phyloP scores from a whole-genome alignment of 2,797 vertebrate genomes.

The Acropternis orthonyx region DNA sequence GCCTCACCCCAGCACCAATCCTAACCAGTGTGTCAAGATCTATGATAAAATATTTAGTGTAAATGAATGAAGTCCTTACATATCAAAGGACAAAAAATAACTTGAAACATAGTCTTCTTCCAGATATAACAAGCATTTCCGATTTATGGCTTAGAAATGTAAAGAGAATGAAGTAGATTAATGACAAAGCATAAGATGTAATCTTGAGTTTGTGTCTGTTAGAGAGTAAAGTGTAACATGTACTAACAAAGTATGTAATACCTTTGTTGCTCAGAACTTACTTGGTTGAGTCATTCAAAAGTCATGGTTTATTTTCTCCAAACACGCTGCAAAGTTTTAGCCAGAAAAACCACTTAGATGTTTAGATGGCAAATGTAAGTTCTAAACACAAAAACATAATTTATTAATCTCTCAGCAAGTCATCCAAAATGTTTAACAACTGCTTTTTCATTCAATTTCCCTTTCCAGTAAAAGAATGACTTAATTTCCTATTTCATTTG shows the following conservation, averaged over 20 bases:
- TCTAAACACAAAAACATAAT: conserved; percentile 49
- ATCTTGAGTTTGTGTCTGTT: conserved; percentile 43
- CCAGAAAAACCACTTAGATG: conserved; percentile 3
- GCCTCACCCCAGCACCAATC: conserved; percentile 27
- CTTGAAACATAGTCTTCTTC: conserved; percentile 60
- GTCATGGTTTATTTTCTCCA: conserved; percentile 23
- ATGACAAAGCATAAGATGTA: conserved; percentile 62
- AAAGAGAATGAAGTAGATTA: conserved; percentile 58
- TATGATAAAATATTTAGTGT: conserved; percentile 47
- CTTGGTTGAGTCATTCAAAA: conserved; percentile 18
- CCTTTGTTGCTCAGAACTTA: conserved; percentile 19
- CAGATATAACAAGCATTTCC: conserved; percentile 64
- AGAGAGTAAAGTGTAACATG: neutral
- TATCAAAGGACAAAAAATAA: conserved; percentile 65
- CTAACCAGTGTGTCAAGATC: conserved; percentile 22
- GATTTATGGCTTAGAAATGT: conserved; percentile 49
- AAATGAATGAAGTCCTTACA: conserved; percentile 49
- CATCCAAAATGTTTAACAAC: conserved; percentile 48
- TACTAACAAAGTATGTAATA: neutral
- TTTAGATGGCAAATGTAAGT: conserved; percentile 41
- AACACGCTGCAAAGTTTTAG: conserved; percentile 39
- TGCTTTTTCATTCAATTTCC: conserved; percentile 52
- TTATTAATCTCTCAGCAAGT: conserved; percentile 52
- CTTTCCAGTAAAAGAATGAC: conserved; percentile 49
- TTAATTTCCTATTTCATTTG: conserved; percentile 61